A percentile compares a stretch with the other conserved stretches of the same genome.
phyloP scores from a whole-genome alignment of 2,797 vertebrate species.

The Myotis findleyi region DNA sequence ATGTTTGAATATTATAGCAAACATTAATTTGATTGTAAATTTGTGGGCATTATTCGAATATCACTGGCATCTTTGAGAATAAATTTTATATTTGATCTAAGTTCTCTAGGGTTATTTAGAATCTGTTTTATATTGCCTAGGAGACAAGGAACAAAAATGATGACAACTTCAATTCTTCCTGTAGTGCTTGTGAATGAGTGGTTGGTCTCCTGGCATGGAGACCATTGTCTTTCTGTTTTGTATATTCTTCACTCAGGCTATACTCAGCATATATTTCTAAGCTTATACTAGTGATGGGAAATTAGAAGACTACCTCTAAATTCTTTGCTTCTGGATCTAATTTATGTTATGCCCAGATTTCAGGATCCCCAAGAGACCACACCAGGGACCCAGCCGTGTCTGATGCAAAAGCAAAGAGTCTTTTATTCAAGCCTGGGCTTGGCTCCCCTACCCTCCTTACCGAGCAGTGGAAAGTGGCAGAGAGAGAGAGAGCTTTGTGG shows the following conservation, averaged over 20 bases:
- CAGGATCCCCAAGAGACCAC: no score
- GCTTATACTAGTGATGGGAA: not conserved
- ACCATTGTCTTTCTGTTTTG: not conserved
- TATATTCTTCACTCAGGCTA: not conserved
- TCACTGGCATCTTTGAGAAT: not conserved
- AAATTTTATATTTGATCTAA: conserved; percentile 58
- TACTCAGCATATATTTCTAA: not conserved
- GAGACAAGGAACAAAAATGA: conserved; percentile 32
- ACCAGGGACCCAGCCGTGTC: no score
- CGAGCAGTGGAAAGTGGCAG: no score
- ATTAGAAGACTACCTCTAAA: not conserved
- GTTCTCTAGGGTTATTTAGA: not conserved
- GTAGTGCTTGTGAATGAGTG: not conserved
- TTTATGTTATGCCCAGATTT: not conserved
- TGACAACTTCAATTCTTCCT: not conserved
- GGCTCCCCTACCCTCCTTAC: no score
- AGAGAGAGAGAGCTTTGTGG: no score
- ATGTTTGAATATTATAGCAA: conserved; percentile 21
- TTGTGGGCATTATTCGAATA: conserved; percentile 6
- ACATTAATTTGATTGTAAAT: not conserved
- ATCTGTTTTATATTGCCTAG: conserved; percentile 4
- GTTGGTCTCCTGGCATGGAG: not conserved
- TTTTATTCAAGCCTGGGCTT: no score
- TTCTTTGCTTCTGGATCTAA: not conserved
- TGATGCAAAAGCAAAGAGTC: no score